These are phyloP conservation scores for Sceliomorpha sp. DNA, from an alignment of 2,888 invertebrate genomes.

Conservation along the genomic window DNA sequence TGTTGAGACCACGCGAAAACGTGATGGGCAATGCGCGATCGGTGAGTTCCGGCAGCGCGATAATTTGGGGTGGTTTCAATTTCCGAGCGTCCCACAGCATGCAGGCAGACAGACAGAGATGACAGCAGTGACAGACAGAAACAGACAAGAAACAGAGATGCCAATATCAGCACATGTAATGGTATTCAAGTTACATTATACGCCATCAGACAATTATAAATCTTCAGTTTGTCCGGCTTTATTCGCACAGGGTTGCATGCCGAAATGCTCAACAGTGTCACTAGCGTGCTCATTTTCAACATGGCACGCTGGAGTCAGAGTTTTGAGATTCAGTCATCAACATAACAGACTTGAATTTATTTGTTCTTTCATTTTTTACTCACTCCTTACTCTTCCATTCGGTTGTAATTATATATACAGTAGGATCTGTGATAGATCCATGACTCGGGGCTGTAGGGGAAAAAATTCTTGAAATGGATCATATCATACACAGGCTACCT, in stretches of 20 bases:
- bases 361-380: too few relatives aligned
- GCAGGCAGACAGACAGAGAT: constrained; percentile 83
- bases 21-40: constrained; percentile 35
- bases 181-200: constrained; percentile 56
- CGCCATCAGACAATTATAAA: constrained; percentile 50
- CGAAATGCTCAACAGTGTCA: background rate
- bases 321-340: too few relatives aligned
- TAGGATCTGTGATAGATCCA: too few relatives aligned
- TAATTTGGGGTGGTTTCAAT: constrained; percentile 64
- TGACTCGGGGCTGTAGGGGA: too few relatives aligned
- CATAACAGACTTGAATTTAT: too few relatives aligned
- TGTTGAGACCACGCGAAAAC: constrained; percentile 71
- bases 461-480: too few relatives aligned
- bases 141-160: constrained; percentile 83
- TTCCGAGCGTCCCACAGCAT: constrained; percentile 82
- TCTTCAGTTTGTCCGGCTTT: constrained; percentile 18
- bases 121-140: constrained; percentile 82
- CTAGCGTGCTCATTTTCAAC: too few relatives aligned
- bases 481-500: too few relatives aligned
- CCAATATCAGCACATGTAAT: constrained; percentile 78
- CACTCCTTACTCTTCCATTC: too few relatives aligned
- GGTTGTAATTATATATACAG: too few relatives aligned
- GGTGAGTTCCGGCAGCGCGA: constrained; percentile 58
- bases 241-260: constrained; percentile 17
- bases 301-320: too few relatives aligned